These are phyloP conservation scores for Erinaceus europaeus DNA, from an alignment of 2,113 vertebrate genomes.

Conservation along the genomic window DNA sequence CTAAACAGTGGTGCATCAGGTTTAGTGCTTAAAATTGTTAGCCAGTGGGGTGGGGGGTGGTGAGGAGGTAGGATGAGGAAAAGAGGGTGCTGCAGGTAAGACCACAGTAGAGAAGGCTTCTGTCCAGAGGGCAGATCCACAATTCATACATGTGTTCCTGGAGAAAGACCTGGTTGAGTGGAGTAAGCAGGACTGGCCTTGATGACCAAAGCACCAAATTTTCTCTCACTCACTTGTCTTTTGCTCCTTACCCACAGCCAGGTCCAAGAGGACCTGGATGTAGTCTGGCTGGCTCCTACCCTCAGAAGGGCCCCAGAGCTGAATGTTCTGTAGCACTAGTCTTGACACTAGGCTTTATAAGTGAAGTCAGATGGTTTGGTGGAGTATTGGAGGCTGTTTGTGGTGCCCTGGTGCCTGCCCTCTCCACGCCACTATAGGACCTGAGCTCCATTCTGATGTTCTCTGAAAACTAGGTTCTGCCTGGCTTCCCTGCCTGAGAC, in stretches of 20 bases:
- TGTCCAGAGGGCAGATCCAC: not conserved
- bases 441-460: not conserved
- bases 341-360: not conserved
- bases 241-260: not conserved
- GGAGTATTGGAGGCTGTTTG: not conserved
- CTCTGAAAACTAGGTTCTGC: not conserved
- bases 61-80: not conserved
- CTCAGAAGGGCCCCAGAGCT: not conserved
- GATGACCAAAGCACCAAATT: not conserved
- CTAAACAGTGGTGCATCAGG: not conserved
- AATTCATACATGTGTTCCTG: not conserved
- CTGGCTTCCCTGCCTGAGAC: not conserved
- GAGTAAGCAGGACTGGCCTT: not conserved
- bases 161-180: not conserved
- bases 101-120: not conserved
- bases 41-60: no score
- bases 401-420: not conserved
- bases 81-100: not conserved
- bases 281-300: not conserved
- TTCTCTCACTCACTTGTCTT: not conserved
- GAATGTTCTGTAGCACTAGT: not conserved
- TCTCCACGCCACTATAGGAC: no score
- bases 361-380: not conserved
- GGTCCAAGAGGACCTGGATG: fast-evolving
- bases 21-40: not conserved